A percentile compares a stretch with the other conserved stretches of the same genome.
Conservation (phyloP, 1,140 invertebrate genomes). For the Megalopta genalis region DNA sequence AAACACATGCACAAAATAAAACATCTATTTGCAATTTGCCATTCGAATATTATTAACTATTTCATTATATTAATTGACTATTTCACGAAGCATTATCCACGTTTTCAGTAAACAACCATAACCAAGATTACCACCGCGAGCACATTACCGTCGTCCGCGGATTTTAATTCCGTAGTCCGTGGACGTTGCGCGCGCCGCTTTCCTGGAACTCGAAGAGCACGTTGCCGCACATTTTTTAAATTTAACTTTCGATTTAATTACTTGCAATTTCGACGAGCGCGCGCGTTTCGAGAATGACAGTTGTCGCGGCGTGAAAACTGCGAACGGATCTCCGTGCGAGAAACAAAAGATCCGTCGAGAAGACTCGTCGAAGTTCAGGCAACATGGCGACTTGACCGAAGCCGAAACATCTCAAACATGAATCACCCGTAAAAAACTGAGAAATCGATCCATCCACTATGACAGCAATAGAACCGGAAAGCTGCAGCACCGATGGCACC, state of each 20-base stretch:
- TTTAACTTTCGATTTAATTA: background rate
- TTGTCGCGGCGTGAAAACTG: background rate
- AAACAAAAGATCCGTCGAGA: conserved; percentile 16
- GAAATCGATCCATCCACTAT: background rate
- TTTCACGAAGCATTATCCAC: no score
- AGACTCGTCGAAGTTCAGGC: background rate
- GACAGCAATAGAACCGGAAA: background rate
- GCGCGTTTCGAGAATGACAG: background rate
- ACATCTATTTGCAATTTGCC: no score
- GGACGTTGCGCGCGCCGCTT: no score
- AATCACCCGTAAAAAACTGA: background rate
- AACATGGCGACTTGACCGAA: background rate
- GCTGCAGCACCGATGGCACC: no score
- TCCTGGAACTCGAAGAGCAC: background rate
- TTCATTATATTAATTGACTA: no score
- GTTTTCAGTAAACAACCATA: no score
- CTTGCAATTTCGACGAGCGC: conserved; percentile 27
- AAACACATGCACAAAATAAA: no score
- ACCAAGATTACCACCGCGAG: no score
- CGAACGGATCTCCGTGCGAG: background rate
- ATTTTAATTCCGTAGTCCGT: no score
- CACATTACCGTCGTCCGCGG: no score
- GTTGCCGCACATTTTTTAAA: background rate
- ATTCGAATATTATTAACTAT: no score
- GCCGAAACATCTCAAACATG: background rate